Conservation (phyloP, 2,113 vertebrate genomes). For the Anthoscopus minutus region DNA sequence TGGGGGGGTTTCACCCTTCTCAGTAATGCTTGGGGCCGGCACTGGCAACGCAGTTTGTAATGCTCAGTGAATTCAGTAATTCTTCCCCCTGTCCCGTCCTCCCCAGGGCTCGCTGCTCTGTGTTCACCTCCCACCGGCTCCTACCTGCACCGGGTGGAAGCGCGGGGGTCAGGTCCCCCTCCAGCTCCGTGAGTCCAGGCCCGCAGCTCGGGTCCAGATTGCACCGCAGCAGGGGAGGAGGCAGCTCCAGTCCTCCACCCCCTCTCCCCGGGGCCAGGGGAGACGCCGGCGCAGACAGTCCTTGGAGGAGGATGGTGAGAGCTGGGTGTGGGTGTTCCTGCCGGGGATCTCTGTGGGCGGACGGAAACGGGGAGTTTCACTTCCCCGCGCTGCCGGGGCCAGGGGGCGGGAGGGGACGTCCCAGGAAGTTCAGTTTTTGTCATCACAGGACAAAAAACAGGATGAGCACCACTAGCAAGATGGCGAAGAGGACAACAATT, state of each 20-base stretch:
- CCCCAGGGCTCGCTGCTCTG: neutral
- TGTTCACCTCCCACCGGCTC: neutral
- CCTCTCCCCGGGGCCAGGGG: neutral
- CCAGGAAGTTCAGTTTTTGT: neutral
- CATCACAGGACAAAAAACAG: constrained; percentile 87
- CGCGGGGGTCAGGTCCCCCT: neutral
- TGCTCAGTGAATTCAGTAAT: neutral
- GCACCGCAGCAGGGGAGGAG: neutral
- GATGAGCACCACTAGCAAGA: constrained; percentile 87
- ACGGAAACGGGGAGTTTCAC: neutral
- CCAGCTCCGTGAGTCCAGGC: neutral
- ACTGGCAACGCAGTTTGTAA: neutral
- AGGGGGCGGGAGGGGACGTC: neutral
- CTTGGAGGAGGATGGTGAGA: neutral
- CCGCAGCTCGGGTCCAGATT: neutral
- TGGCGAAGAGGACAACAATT: constrained; percentile 82
- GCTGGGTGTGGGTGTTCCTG: neutral
- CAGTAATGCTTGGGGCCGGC: neutral
- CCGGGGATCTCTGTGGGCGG: neutral
- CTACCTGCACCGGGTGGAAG: neutral
- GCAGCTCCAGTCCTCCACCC: neutral
- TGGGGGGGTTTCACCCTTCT: neutral
- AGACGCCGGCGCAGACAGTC: neutral
- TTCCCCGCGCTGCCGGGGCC: neutral
- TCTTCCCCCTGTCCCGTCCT: neutral